Percentiles rank a stretch among this genome's conserved stretches.
Conservation (phyloP, 2,113 vertebrate genomes). For the Alexandromys fortis region DNA sequence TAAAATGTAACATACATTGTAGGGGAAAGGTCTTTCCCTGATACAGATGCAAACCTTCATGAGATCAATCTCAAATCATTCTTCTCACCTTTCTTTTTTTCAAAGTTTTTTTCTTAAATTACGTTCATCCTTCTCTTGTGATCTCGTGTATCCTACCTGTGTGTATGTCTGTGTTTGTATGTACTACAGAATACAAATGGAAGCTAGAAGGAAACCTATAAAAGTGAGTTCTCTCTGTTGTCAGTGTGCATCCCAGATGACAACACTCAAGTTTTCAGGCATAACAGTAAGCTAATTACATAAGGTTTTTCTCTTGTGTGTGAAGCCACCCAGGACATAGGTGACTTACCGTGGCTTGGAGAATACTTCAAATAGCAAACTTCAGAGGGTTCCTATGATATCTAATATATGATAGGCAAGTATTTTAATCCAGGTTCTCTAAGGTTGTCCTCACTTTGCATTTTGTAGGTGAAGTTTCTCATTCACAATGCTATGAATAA, state of each 20-base stretch:
- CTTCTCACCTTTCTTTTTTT: neutral
- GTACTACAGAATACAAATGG: neutral
- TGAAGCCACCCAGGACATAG: neutral
- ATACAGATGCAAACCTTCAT: accelerated
- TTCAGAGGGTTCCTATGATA: neutral
- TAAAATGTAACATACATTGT: neutral
- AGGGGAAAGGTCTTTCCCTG: neutral
- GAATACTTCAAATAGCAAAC: neutral
- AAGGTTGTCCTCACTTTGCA: neutral
- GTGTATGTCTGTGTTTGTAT: neutral
- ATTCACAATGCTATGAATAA: neutral
- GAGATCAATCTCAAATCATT: neutral
- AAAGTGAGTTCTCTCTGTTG: neutral
- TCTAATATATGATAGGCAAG: neutral
- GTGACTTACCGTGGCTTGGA: neutral
- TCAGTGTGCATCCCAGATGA: neutral
- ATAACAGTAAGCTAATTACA: neutral
- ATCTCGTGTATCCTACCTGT: neutral
- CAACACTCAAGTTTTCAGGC: neutral
- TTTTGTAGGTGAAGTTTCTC: neutral
- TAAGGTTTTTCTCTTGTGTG: neutral
- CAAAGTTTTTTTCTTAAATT: neutral
- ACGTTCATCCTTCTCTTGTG: neutral
- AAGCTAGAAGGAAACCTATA: too few species aligned
- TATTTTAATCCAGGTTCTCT: neutral